Percentiles rank a stretch among this genome's conserved stretches.
Evolutionary conservation across 2,113 vertebrate genomes (phyloP).

Genomic region (Equus quagga): DNA sequence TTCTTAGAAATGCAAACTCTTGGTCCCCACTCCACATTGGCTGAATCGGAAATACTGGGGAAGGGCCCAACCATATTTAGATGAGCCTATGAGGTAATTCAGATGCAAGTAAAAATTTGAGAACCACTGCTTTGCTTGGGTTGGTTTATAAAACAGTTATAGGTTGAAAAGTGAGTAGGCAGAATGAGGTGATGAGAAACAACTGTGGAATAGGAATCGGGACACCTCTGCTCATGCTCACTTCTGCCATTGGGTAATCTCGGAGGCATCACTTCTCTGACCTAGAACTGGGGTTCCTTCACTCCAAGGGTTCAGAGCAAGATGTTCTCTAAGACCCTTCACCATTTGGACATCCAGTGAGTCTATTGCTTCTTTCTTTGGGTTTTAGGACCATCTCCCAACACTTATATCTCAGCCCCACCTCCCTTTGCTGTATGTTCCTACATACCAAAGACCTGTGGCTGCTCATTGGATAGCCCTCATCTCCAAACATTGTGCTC

Average conservation of each 20-base stretch:
- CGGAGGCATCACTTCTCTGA: background rate
- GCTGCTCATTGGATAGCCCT: background rate
- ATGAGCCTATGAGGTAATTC: background rate
- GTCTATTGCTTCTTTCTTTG: background rate
- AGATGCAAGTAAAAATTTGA: background rate
- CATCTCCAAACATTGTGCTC: background rate
- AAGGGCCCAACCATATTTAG: background rate
- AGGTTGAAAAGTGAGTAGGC: background rate
- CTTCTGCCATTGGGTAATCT: background rate
- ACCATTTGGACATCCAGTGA: background rate
- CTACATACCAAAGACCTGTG: background rate
- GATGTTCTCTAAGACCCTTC: accelerated
- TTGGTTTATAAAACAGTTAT: background rate
- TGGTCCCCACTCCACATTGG: background rate
- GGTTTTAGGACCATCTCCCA: background rate
- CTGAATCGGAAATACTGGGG: background rate
- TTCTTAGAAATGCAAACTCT: background rate
- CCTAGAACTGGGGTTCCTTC: background rate
- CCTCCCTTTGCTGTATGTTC: background rate
- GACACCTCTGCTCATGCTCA: background rate
- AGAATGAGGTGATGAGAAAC: background rate
- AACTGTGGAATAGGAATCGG: accelerated
- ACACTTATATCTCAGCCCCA: accelerated
- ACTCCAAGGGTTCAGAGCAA: background rate
- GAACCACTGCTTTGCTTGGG: background rate